Evolutionary conservation across 1,140 invertebrate species (phyloP).

Genomic region (Lepidurus packardi): DNA sequence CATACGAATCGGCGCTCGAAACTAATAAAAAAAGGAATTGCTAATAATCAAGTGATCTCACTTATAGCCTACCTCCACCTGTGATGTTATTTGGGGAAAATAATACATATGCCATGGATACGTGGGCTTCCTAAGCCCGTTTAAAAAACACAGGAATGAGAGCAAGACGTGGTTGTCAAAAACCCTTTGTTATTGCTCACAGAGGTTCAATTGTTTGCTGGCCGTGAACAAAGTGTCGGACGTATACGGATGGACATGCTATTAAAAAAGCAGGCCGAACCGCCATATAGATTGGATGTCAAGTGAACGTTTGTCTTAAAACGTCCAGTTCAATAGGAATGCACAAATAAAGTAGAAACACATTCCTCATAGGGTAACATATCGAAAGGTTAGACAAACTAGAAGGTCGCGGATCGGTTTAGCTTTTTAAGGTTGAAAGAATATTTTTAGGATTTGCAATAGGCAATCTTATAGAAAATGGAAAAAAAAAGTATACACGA

Average conservation of each 20-base stretch:
- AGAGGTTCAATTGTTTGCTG: neutral
- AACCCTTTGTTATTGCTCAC: conserved; percentile 10
- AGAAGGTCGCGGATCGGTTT: neutral
- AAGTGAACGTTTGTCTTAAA: neutral
- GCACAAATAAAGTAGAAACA: neutral
- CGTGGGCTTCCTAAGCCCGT: neutral
- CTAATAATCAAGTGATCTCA: neutral
- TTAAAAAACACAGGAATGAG: neutral
- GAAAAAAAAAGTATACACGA: too few species aligned
- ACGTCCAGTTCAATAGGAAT: neutral
- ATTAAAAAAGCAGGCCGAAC: conserved; percentile 1
- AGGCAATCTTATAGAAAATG: too few species aligned
- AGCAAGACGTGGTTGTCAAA: neutral
- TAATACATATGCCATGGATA: neutral
- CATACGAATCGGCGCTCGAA: too few species aligned
- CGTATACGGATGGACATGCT: conserved; percentile 13
- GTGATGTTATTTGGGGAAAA: neutral
- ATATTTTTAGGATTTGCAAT: too few species aligned
- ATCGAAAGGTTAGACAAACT: neutral
- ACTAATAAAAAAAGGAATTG: neutral
- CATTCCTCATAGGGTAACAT: neutral
- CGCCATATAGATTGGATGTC: neutral
- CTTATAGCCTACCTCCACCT: conserved; percentile 14
- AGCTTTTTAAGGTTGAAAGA: neutral
- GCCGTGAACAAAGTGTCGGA: neutral